Percentiles rank a stretch among this genome's conserved stretches.
phyloP scores from a whole-genome alignment of 1,140 invertebrate species.

The Pogonomyrmex californicus region DNA sequence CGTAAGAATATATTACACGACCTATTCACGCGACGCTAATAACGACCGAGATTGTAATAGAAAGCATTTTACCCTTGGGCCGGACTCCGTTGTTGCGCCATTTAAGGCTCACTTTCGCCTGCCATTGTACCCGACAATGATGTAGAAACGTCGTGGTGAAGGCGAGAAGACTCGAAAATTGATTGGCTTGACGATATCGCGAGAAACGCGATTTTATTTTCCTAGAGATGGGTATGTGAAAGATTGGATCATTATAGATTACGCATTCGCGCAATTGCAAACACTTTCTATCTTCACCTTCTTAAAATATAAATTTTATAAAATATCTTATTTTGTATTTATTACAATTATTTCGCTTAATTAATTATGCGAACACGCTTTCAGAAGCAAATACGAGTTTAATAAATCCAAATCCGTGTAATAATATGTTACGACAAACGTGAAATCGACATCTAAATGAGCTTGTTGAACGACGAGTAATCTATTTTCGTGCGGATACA shows the following conservation, averaged over 20 bases:
- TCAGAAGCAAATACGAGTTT: neutral
- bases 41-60: constrained; percentile 36
- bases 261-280: neutral
- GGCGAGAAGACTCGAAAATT: constrained; percentile 4
- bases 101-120: constrained; percentile 28
- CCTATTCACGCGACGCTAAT: constrained; percentile 54
- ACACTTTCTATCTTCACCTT: neutral
- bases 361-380: neutral
- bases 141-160: neutral
- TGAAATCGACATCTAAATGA: neutral
- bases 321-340: neutral
- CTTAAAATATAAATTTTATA: neutral
- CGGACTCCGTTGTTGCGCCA: constrained; percentile 40
- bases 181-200: neutral
- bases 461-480: neutral
- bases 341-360: neutral
- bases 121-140: neutral
- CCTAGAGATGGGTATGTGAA: neutral
- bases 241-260: neutral
- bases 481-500: neutral
- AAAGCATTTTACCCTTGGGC: constrained; percentile 31
- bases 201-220: neutral
- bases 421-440: neutral
- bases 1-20: constrained; percentile 37
- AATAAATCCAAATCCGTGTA: neutral